Percentiles rank a stretch among this genome's conserved stretches.
These are phyloP conservation scores for Biston betularia DNA, from an alignment of 2,888 invertebrate species.

Conservation along the genomic window DNA sequence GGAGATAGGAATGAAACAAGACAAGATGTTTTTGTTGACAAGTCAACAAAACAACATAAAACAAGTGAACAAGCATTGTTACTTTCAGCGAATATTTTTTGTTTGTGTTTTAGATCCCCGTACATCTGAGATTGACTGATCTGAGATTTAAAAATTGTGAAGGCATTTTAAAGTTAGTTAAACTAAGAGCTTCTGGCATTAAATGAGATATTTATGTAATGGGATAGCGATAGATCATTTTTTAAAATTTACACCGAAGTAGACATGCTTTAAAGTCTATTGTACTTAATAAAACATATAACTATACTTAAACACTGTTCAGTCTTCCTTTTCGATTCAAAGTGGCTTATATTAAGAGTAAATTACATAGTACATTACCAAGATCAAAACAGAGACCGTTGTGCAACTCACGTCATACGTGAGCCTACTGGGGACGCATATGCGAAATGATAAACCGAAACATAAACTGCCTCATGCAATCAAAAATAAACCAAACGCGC, in stretches of 20 bases:
- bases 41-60: too few relatives aligned
- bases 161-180: too few relatives aligned
- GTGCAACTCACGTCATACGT: slow-evolving; percentile 62
- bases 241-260: neutral
- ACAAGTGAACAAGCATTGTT: too few relatives aligned
- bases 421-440: slow-evolving; percentile 63
- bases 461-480: slow-evolving; percentile 13
- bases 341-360: slow-evolving; percentile 44
- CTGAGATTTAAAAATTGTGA: too few relatives aligned
- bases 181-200: too few relatives aligned
- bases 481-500: neutral
- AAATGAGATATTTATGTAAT: too few relatives aligned
- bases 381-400: slow-evolving; percentile 61
- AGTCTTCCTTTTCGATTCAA: slow-evolving; percentile 30
- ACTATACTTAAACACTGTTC: slow-evolving; percentile 18
- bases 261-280: neutral
- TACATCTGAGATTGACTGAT: too few relatives aligned
- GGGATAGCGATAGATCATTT: too few relatives aligned
- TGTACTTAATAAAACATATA: slow-evolving; percentile 2
- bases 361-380: slow-evolving; percentile 56
- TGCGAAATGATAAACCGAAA: slow-evolving; percentile 48
- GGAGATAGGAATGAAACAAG: too few relatives aligned
- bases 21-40: too few relatives aligned
- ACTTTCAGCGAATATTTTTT: too few relatives aligned
- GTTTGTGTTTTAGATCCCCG: too few relatives aligned